phyloP scores from a whole-genome alignment of 2,888 invertebrate genomes.

The Sclerodermus sp. region DNA sequence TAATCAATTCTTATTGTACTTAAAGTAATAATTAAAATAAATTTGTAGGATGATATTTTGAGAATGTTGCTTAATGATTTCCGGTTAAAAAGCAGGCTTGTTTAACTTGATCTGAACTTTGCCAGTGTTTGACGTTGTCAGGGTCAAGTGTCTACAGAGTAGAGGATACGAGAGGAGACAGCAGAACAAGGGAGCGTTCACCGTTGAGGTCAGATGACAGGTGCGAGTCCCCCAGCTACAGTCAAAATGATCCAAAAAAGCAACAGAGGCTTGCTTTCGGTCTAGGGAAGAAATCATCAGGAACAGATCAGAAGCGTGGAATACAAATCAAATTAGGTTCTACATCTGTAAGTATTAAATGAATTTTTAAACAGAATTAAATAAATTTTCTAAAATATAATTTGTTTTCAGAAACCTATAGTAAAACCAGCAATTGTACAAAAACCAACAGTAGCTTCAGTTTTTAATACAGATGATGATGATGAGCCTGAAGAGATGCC shows the following conservation, averaged over 20 bases:
- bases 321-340: slow-evolving; percentile 73
- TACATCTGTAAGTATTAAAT: slow-evolving; percentile 46
- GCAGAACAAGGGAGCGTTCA: slow-evolving; percentile 49
- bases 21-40: slow-evolving; percentile 2
- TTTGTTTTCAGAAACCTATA: slow-evolving; percentile 50
- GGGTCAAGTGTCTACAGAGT: slow-evolving; percentile 62
- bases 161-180: slow-evolving; percentile 48
- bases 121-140: slow-evolving; percentile 78
- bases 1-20: too few relatives aligned
- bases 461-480: slow-evolving; percentile 72
- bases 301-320: slow-evolving; percentile 59
- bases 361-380: too few relatives aligned
- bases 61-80: slow-evolving; percentile 49
- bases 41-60: slow-evolving; percentile 22
- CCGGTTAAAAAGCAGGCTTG: slow-evolving; percentile 53
- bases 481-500: slow-evolving; percentile 91
- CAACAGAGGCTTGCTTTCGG: slow-evolving; percentile 67
- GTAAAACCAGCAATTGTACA: slow-evolving; percentile 51
- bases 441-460: slow-evolving; percentile 68
- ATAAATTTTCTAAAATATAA: too few relatives aligned
- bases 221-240: slow-evolving; percentile 35
- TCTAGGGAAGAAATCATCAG: slow-evolving; percentile 61
- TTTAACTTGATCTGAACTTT: slow-evolving; percentile 63
- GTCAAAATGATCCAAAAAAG: slow-evolving; percentile 36
- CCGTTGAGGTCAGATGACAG: slow-evolving; percentile 47